phyloP scores from a whole-genome alignment of 2,888 invertebrate genomes.

The Tridacna gigas region DNA sequence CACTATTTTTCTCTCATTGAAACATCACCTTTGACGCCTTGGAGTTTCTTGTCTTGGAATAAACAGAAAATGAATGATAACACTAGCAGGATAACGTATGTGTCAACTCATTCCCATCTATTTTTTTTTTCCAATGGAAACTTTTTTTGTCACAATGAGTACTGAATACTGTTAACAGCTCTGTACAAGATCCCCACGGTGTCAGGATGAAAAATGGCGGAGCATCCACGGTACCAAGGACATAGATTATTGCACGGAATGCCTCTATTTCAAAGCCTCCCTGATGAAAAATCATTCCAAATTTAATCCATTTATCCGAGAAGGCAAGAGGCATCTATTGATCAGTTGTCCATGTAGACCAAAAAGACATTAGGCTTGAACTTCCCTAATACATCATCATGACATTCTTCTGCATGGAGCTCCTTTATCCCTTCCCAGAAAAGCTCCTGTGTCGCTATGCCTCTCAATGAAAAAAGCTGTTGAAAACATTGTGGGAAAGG shows the following conservation, averaged over 20 bases:
- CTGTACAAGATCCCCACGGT: background rate
- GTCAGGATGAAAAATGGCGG: conserved; percentile 3
- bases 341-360: conserved; percentile 27
- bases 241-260: conserved; percentile 6
- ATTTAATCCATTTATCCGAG: conserved; percentile 26
- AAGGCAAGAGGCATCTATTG: conserved; percentile 20
- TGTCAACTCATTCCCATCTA: background rate
- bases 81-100: no score
- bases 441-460: background rate
- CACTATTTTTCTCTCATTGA: no score
- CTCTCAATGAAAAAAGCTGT: no score
- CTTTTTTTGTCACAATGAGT: background rate
- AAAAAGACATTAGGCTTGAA: conserved; percentile 31
- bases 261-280: conserved; percentile 5
- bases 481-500: no score
- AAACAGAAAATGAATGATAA: no score
- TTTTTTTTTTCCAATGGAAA: conserved; percentile 7
- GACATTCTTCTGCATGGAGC: conserved; percentile 24
- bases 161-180: background rate
- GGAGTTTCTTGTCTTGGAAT: no score
- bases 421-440: conserved; percentile 1
- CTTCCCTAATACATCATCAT: conserved; percentile 20
- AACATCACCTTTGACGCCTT: no score
- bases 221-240: background rate
- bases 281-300: conserved; percentile 19